These are phyloP conservation scores for Actinostola sp. DNA, from an alignment of 92 coral and sea anemone species.

Conservation along the genomic window DNA sequence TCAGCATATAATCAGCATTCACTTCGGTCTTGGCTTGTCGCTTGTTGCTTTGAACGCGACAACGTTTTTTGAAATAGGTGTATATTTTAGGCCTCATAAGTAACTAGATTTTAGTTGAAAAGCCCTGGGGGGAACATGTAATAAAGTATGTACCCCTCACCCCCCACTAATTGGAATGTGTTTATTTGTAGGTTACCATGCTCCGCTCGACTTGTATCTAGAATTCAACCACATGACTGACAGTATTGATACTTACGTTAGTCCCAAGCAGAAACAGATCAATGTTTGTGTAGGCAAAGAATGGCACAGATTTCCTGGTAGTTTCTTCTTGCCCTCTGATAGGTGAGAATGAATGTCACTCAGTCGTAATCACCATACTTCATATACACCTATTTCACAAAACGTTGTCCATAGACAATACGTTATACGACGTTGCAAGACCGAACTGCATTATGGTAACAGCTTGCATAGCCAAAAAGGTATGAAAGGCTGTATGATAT, in stretches of 20 bases:
- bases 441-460: no score
- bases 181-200: constrained; percentile 82
- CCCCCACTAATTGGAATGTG: not conserved
- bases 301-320: constrained; percentile 94
- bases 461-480: no score
- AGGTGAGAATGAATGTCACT: constrained; percentile 59
- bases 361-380: not conserved
- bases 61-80: no score
- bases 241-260: constrained; percentile 49
- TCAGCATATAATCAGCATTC: no score
- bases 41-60: no score
- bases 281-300: constrained; percentile 97
- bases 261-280: constrained; percentile 58
- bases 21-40: no score
- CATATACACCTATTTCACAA: not conserved
- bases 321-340: constrained; percentile 91
- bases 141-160: not conserved
- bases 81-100: no score
- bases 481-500: no score
- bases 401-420: not conserved
- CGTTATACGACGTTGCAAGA: no score
- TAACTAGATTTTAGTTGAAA: no score
- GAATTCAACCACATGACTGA: constrained; percentile 80
- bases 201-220: constrained; percentile 89
- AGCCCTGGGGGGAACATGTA: no score